Conservation (phyloP, 2,888 invertebrate genomes). For the Baronia brevicornis region DNA sequence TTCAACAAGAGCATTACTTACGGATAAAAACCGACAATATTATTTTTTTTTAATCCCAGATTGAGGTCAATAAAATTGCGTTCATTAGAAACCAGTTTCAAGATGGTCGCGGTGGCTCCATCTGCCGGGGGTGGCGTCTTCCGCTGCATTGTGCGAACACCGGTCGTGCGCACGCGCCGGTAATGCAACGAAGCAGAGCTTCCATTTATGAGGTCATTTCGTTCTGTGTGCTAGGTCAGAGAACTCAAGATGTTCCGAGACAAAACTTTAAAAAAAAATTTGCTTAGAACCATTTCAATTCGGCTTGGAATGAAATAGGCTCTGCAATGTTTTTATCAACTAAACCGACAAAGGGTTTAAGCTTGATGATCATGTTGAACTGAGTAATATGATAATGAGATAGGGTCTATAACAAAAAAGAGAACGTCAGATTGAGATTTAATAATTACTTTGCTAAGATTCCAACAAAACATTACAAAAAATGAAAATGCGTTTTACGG, state of each 20-base stretch:
- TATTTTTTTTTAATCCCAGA: slow-evolving; percentile 18
- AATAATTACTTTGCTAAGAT: too few relatives aligned
- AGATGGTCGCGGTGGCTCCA: slow-evolving; percentile 43
- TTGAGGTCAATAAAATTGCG: slow-evolving; percentile 56
- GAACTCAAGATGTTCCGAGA: slow-evolving; percentile 23
- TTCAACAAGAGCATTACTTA: too few relatives aligned
- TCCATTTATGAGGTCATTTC: slow-evolving; percentile 28
- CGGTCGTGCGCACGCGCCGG: slow-evolving; percentile 60
- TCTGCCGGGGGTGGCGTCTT: slow-evolving; percentile 68
- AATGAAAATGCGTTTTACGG: too few relatives aligned
- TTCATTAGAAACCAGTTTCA: slow-evolving; percentile 37
- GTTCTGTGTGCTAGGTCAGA: slow-evolving; percentile 29
- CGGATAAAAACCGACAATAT: not conserved
- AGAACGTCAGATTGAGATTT: too few relatives aligned
- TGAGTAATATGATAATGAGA: too few relatives aligned
- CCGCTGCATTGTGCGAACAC: slow-evolving; percentile 64
- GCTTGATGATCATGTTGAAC: too few relatives aligned
- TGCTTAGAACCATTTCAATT: slow-evolving; percentile 3
- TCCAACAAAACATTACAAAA: too few relatives aligned
- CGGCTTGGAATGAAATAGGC: slow-evolving; percentile 6
- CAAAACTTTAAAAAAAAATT: slow-evolving; percentile 3
- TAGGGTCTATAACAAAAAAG: too few relatives aligned
- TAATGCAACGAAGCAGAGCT: slow-evolving; percentile 32
- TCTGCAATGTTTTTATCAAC: not conserved
- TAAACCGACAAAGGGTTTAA: slow-evolving; percentile 1